These are phyloP conservation scores for Cotesia congregata DNA, from an alignment of 2,888 invertebrate species.

Conservation along the genomic window DNA sequence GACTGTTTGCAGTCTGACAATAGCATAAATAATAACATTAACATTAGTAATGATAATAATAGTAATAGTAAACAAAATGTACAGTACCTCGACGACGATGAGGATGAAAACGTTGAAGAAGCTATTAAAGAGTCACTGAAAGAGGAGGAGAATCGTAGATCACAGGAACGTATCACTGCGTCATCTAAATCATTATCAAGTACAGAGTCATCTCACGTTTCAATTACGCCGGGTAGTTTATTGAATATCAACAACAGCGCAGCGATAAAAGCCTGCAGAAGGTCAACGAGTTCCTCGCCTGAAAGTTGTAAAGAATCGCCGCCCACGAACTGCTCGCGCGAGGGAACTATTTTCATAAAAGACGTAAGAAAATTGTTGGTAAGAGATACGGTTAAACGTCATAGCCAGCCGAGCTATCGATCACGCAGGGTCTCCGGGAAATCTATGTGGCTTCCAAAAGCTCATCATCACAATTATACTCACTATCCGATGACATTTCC, in stretches of 20 bases:
- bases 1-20: slow-evolving; percentile 37
- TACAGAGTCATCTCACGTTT: not conserved
- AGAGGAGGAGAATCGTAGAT: slow-evolving; percentile 44
- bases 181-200: slow-evolving; percentile 8
- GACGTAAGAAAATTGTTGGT: slow-evolving; percentile 48
- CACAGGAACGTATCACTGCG: slow-evolving; percentile 10
- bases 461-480: slow-evolving; percentile 3
- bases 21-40: slow-evolving; percentile 32
- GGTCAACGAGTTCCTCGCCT: slow-evolving; percentile 13
- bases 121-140: slow-evolving; percentile 50
- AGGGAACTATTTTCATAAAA: slow-evolving; percentile 44
- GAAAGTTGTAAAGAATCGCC: slow-evolving; percentile 25
- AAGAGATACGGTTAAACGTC: slow-evolving; percentile 4
- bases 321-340: slow-evolving; percentile 9
- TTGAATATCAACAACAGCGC: not conserved
- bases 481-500: slow-evolving; percentile 21
- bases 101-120: slow-evolving; percentile 44
- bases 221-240: not conserved
- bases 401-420: slow-evolving; percentile 30
- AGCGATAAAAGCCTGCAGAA: not conserved
- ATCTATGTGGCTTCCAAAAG: slow-evolving; percentile 34
- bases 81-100: slow-evolving; percentile 9
- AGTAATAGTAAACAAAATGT: slow-evolving; percentile 30
- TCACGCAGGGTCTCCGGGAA: slow-evolving; percentile 40
- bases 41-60: slow-evolving; percentile 36